Conservation (phyloP, 2,797 vertebrate genomes). For the Numenius phaeopus region DNA sequence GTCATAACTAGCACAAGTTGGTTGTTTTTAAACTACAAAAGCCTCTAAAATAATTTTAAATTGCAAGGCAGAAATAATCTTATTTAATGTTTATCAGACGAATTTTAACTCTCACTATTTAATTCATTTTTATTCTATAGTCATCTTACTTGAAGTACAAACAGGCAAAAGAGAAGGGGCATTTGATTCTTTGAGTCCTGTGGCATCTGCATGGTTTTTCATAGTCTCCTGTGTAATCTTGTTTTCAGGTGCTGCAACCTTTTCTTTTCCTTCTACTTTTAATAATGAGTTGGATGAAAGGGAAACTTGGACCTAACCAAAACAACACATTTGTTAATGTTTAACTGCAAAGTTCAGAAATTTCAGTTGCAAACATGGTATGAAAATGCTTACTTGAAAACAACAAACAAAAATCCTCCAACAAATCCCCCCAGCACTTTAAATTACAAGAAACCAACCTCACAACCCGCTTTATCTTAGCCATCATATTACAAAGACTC, state of each 20-base stretch:
- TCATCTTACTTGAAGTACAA: constrained; percentile 78
- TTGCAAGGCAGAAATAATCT: background rate
- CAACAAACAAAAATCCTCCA: background rate
- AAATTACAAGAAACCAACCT: background rate
- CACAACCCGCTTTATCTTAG: background rate
- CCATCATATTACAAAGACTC: background rate
- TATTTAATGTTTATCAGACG: background rate
- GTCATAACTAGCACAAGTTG: background rate
- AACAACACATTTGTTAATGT: constrained; percentile 38
- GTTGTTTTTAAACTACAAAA: background rate
- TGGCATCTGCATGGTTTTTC: constrained; percentile 71
- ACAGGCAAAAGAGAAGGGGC: constrained; percentile 68
- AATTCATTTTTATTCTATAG: constrained; percentile 6
- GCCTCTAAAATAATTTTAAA: background rate
- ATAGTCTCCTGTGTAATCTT: constrained; percentile 64
- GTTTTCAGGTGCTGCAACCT: constrained; percentile 74
- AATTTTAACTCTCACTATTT: background rate
- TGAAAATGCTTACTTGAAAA: background rate
- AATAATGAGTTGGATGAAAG: constrained; percentile 38
- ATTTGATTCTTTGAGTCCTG: constrained; percentile 73
- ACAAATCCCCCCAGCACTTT: background rate
- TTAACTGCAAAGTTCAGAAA: background rate
- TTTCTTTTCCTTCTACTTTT: constrained; percentile 72
- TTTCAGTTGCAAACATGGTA: background rate
- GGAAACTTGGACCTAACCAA: constrained; percentile 72